phyloP scores from a whole-genome alignment of 2,113 vertebrate genomes.

The Podocnemis expansa region DNA sequence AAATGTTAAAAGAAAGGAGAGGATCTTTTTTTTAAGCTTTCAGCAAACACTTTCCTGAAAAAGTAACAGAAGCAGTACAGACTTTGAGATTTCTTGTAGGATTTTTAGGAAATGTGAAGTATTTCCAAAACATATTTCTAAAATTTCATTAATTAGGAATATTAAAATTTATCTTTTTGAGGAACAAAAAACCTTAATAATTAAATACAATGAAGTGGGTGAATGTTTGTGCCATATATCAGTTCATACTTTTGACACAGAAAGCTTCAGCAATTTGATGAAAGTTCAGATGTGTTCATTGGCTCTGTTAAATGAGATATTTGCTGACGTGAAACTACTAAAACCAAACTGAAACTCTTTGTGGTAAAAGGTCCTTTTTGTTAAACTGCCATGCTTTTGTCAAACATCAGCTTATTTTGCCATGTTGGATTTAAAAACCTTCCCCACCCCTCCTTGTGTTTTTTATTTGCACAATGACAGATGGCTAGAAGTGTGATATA shows the following conservation, averaged over 20 bases:
- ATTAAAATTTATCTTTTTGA: slow-evolving; percentile 48
- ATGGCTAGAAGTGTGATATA: slow-evolving; percentile 24
- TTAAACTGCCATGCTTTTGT: neutral
- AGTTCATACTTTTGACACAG: slow-evolving; percentile 38
- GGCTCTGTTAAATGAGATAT: slow-evolving; percentile 46
- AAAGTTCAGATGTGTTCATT: slow-evolving; percentile 67
- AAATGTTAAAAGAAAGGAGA: slow-evolving; percentile 81
- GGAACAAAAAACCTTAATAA: slow-evolving; percentile 11
- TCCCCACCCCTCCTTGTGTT: neutral
- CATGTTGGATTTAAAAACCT: slow-evolving; percentile 13
- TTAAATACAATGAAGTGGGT: slow-evolving; percentile 38
- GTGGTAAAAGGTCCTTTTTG: slow-evolving; percentile 44
- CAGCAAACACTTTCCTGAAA: slow-evolving; percentile 75
- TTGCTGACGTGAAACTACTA: slow-evolving; percentile 55
- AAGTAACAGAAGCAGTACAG: slow-evolving; percentile 73
- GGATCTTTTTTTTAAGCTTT: slow-evolving; percentile 76
- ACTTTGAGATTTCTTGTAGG: slow-evolving; percentile 70
- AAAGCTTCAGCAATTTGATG: slow-evolving; percentile 39
- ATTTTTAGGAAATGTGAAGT: slow-evolving; percentile 58
- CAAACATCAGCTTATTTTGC: neutral
- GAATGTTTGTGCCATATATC: slow-evolving; percentile 31
- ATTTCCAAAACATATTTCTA: slow-evolving; percentile 55
- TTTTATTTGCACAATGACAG: slow-evolving; percentile 38
- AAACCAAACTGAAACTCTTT: slow-evolving; percentile 59
- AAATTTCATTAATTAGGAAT: slow-evolving; percentile 66